Conservation (phyloP, 2,797 vertebrate species). For the Atherinosoma microstoma region DNA sequence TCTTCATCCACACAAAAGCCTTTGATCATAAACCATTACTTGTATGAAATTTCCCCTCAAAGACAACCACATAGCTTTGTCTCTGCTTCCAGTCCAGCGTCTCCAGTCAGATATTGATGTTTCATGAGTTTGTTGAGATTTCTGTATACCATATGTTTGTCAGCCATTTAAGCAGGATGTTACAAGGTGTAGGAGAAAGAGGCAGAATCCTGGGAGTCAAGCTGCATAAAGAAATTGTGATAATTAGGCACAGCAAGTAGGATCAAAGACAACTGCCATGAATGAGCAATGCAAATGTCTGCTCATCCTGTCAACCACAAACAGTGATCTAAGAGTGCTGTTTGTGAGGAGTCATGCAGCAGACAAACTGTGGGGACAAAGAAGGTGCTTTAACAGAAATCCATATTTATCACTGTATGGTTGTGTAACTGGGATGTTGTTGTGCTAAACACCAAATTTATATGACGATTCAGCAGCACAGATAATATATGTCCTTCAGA, state of each 20-base stretch:
- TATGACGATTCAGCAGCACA: conserved; percentile 24
- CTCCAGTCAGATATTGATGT: conserved; percentile 45
- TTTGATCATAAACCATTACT: conserved; percentile 64
- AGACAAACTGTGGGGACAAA: conserved; percentile 47
- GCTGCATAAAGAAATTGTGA: conserved; percentile 61
- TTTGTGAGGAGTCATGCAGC: conserved; percentile 52
- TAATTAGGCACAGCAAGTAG: conserved; percentile 73
- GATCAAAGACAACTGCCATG: conserved; percentile 77
- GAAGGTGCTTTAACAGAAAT: conserved; percentile 19
- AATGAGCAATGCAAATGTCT: conserved; percentile 72
- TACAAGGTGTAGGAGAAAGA: conserved; percentile 40
- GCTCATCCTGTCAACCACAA: conserved; percentile 61
- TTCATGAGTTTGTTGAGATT: conserved; percentile 29
- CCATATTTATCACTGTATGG: conserved; percentile 19
- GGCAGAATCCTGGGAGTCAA: conserved; percentile 43
- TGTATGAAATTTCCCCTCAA: conserved; percentile 48
- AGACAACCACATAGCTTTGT: conserved; percentile 32
- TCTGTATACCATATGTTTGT: conserved; percentile 43
- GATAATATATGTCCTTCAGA: conserved; percentile 24
- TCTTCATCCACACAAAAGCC: conserved; percentile 59
- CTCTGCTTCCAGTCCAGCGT: conserved; percentile 48
- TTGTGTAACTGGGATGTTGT: conserved; percentile 40
- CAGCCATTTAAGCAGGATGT: conserved; percentile 58
- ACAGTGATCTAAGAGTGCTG: conserved; percentile 59
- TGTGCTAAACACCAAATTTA: conserved; percentile 23